phyloP scores from a whole-genome alignment of 2,888 invertebrate genomes.

The Dryadula phaetusa region DNA sequence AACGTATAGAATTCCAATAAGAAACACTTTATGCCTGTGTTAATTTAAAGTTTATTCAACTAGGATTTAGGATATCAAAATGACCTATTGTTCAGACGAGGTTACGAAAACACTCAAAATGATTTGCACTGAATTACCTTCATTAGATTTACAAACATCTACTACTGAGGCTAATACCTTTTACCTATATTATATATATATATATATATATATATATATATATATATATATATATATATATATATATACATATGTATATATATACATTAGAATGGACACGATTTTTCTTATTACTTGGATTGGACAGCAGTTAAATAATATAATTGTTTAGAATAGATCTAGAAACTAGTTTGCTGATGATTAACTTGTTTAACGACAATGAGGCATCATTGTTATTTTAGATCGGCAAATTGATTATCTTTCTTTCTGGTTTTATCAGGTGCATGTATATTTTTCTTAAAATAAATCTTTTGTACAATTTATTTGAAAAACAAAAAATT shows the following conservation, averaged over 20 bases:
- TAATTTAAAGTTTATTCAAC: conserved; percentile 30
- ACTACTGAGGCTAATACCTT: background rate
- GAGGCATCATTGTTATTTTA: too few species aligned
- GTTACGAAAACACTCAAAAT: conserved; percentile 53
- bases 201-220: too few species aligned
- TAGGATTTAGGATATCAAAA: conserved; percentile 32
- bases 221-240: too few species aligned
- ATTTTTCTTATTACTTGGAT: too few species aligned
- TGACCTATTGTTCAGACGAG: conserved; percentile 59
- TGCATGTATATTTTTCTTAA: background rate
- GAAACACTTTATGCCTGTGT: background rate
- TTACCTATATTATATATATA: background rate
- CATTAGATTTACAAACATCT: conserved; percentile 13
- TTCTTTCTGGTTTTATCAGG: background rate
- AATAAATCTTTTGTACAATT: background rate
- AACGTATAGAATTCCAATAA: background rate
- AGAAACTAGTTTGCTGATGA: background rate
- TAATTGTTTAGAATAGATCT: background rate
- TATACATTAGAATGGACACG: too few species aligned
- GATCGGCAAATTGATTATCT: background rate
- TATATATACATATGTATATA: too few species aligned
- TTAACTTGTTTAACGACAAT: background rate
- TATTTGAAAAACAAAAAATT: too few species aligned
- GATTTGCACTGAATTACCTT: conserved; percentile 52
- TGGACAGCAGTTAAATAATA: background rate